phyloP scores from a whole-genome alignment of 2,888 invertebrate species.

The Coenonympha glycerion region DNA sequence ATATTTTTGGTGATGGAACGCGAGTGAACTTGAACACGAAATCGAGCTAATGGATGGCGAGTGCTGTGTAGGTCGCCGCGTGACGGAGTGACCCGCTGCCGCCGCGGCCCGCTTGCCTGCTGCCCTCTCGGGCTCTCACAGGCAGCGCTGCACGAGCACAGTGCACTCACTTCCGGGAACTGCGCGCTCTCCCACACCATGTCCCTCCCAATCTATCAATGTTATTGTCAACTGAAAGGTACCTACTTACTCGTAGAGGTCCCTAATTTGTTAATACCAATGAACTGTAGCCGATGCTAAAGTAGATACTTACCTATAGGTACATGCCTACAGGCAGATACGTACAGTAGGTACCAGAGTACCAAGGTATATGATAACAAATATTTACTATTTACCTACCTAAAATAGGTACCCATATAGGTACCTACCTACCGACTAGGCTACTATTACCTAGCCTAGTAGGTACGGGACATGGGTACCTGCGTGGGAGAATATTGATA shows the following conservation, averaged over 20 bases:
- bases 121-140: slow-evolving; percentile 49
- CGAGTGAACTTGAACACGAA: slow-evolving; percentile 75
- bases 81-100: slow-evolving; percentile 67
- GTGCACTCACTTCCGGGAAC: slow-evolving; percentile 41
- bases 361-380: too few species aligned
- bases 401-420: too few species aligned
- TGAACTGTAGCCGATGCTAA: too few species aligned
- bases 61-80: slow-evolving; percentile 63
- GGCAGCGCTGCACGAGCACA: slow-evolving; percentile 33
- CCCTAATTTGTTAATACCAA: too few species aligned
- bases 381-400: too few species aligned
- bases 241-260: background rate
- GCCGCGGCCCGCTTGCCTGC: slow-evolving; percentile 41
- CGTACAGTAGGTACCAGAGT: too few species aligned
- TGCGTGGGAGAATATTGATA: too few species aligned
- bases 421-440: too few species aligned
- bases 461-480: too few species aligned
- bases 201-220: background rate
- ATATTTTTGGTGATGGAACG: slow-evolving; percentile 76
- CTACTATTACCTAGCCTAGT: too few species aligned
- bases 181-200: slow-evolving; percentile 20
- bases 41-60: slow-evolving; percentile 67
- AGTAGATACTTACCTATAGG: background rate
- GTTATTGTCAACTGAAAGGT: background rate
- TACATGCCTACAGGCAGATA: too few species aligned